Base-by-base conservation (phyloP, 1,140 invertebrate species). In the Teleogryllus occipitalis region DNA sequence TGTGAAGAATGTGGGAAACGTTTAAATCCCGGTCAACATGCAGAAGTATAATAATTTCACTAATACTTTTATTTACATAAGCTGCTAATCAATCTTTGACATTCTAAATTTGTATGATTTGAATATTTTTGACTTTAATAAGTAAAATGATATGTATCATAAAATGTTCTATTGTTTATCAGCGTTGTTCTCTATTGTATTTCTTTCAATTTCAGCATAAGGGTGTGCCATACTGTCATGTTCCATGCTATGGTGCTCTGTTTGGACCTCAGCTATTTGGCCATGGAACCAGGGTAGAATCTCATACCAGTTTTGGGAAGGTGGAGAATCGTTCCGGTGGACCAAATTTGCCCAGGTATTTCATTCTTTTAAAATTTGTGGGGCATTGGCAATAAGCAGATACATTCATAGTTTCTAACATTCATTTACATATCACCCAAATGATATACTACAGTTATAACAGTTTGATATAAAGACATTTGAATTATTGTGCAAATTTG, bases 1-100 rank as follows among this genome's bases (percentile, higher is more conserved):
- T 97, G 96, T 86, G 93, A 94, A 84, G 96, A 97, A 87, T 97
- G 96, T 87, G 93, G 93, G 8, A 97, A 97, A 86, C 89, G 94
- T n/a, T 87, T 97, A 65, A 93, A 96, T 85, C 93, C 95, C 80
- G 96, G 96, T 48, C 92, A 94, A 84, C 95, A 97, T 89, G 94
- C 94, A 78, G 95, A 97, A 89, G 93, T 94, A 85, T 8, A 65
- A 14, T 65, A 65, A 65, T 5, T 39, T 39, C 5, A 39, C 27
- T 39, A 39, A 39, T 39, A 39, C 27, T 39, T 39, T 39, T 2
- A 2, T 39, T 39, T 2, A 2, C 1, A 39, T 39, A 39, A 39
- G 27, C 1, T 2, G 27, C 27, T 39, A 39, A 39, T 39, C 27
- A 39, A 39, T 39, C 27, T 39, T 39, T 39, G 27, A 39, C 27